Conservation (phyloP, 2,797 vertebrate genomes). For the Alectoris magna region DNA sequence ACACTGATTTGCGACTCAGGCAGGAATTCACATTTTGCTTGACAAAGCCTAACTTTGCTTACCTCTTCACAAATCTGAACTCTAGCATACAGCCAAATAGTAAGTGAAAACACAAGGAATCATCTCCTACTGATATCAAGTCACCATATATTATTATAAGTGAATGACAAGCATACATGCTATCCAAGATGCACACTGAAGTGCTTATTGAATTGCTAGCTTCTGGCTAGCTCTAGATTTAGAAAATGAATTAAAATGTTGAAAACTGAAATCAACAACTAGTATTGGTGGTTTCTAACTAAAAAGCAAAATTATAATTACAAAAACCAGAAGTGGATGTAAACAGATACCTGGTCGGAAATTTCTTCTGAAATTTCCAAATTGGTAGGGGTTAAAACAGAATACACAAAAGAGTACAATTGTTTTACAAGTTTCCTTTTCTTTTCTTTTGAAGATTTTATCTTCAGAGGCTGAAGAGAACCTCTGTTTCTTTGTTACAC, state of each 20-base stretch:
- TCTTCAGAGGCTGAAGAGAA: neutral
- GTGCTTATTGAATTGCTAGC: neutral
- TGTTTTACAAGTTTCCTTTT: neutral
- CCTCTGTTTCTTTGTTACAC: neutral
- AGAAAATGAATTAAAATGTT: neutral
- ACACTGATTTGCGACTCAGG: neutral
- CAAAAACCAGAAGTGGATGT: neutral
- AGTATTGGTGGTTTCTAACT: neutral
- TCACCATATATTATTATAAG: neutral
- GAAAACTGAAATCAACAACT: neutral
- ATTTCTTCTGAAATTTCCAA: neutral
- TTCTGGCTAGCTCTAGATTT: neutral
- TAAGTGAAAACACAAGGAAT: neutral
- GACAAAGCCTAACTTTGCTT: neutral
- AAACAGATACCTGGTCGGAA: neutral
- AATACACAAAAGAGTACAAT: neutral
- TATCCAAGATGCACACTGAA: neutral
- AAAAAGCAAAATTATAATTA: neutral
- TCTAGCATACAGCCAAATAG: neutral
- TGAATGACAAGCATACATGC: neutral
- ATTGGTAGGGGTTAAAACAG: neutral
- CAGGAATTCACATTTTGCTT: neutral
- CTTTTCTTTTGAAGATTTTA: neutral
- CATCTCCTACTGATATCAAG: neutral
- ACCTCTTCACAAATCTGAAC: neutral